Percentiles rank a stretch among this genome's conserved stretches.
phyloP scores from a whole-genome alignment of 2,888 invertebrate species.

The Hymenopus coronatus region DNA sequence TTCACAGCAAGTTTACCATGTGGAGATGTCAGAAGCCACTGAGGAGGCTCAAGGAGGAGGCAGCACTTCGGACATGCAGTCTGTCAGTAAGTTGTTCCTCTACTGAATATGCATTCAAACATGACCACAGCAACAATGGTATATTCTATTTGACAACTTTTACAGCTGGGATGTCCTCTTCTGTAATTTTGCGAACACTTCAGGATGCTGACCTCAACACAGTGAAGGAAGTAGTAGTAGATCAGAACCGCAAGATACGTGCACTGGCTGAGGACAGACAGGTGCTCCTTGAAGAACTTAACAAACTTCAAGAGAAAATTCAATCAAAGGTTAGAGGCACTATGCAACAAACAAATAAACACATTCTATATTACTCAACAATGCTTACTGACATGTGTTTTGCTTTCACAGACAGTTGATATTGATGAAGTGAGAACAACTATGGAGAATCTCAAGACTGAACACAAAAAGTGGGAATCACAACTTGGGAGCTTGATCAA shows the following conservation, averaged over 20 bases:
- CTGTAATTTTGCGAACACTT: neutral
- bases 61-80: neutral
- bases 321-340: neutral
- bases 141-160: neutral
- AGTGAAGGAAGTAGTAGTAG: neutral
- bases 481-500: neutral
- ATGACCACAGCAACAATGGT: neutral
- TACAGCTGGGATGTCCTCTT: neutral
- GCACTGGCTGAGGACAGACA: neutral
- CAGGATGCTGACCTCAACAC: neutral
- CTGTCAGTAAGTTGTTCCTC: neutral
- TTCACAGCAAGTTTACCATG: neutral
- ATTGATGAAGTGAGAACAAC: neutral
- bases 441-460: neutral
- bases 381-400: neutral
- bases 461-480: neutral
- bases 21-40: neutral
- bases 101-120: neutral
- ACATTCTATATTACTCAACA: neutral
- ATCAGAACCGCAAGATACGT: neutral
- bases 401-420: neutral
- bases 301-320: neutral
- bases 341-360: neutral
- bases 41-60: neutral
- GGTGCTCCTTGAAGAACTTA: neutral